Evolutionary conservation across 2,113 vertebrate species (phyloP), one percentile per base, ranked within the genome.

Genomic region (Syrmaticus mikado): DNA sequence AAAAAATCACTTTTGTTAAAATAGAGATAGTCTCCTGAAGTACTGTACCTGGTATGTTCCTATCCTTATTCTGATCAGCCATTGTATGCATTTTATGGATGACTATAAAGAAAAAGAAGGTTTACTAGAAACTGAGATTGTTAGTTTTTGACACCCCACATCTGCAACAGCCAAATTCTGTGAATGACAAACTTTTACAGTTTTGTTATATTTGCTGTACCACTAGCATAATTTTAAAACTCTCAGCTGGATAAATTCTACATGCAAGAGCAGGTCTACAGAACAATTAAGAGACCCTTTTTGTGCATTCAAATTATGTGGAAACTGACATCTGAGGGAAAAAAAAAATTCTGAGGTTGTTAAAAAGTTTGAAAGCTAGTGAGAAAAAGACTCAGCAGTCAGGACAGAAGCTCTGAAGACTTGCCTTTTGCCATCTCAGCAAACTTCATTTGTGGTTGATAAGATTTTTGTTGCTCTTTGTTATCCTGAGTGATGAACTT

Each of bases 341-440:
- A 80, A 90, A 90, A 75, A 0, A 25, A 3, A 64, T 38, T 50
- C 18, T 71, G 25, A 79, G 18, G 19, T 24, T 8, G 36, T 28
- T 73, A 66, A 73, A 61, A 53, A 81, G 3, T 45, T 7, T 40
- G 45, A 79, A 77, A 70, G 19, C 34, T 45, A 64, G 3, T 58
- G 72, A 71, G n/a, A 76, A 28, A 85, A 45, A 46, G 61, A 27
- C 12, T 62, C 28, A 50, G 5, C 1, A 1, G 11, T 15, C 52
- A 81, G 62, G 18, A 78, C 68, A 72, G 13, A 43, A 88, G 70
- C 28, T 76, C 11, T 1, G 6, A 15, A 40, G 24, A 68, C 92
- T 97, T 94, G 98, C 99, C 98, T 97, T 97, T 98, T 89, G 98
- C 98, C 98, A 99, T 98, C 90, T 98, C 97, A 25, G 98, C 87